Conservation (phyloP, 1,140 invertebrate species). For the Halictus rubicundus region DNA sequence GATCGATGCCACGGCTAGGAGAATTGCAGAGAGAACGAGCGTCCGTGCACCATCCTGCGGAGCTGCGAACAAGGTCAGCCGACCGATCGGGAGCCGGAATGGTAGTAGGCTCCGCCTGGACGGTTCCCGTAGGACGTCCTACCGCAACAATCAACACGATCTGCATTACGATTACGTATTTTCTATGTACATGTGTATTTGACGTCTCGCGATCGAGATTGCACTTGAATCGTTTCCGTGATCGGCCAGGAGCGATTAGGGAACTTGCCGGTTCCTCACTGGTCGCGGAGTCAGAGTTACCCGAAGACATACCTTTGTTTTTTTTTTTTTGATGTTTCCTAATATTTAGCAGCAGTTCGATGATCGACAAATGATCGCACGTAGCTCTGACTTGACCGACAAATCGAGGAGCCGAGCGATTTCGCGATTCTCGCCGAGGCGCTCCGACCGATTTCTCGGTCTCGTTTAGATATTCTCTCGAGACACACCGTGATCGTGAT, state of each 20-base stretch:
- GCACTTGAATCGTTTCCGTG: conserved; percentile 13
- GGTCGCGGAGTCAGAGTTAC: conserved; percentile 12
- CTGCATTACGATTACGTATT: conserved; percentile 36
- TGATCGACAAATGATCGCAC: neutral
- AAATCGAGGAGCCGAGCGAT: neutral
- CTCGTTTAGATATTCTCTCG: neutral
- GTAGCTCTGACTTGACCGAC: conserved; percentile 9
- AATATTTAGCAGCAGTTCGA: neutral
- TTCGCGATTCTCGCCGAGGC: neutral
- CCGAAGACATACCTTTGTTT: conserved; percentile 4
- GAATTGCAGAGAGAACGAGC: neutral
- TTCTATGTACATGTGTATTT: conserved; percentile 42
- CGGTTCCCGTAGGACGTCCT: conserved; percentile 15
- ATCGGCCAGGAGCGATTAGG: too few relatives aligned
- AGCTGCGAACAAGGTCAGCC: conserved; percentile 17
- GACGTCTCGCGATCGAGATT: conserved; percentile 39
- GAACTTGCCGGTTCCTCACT: neutral
- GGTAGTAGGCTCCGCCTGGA: neutral
- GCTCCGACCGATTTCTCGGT: neutral
- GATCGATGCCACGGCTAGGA: conserved; percentile 11
- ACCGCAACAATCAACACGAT: conserved; percentile 25
- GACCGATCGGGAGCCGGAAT: neutral
- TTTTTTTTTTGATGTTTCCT: conserved; percentile 22
- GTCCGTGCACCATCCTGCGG: conserved; percentile 4
- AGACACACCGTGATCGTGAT: conserved; percentile 6